Evolutionary conservation across 92 coral and sea anemone genomes (phyloP).

Genomic region (Actinernus sp.): DNA sequence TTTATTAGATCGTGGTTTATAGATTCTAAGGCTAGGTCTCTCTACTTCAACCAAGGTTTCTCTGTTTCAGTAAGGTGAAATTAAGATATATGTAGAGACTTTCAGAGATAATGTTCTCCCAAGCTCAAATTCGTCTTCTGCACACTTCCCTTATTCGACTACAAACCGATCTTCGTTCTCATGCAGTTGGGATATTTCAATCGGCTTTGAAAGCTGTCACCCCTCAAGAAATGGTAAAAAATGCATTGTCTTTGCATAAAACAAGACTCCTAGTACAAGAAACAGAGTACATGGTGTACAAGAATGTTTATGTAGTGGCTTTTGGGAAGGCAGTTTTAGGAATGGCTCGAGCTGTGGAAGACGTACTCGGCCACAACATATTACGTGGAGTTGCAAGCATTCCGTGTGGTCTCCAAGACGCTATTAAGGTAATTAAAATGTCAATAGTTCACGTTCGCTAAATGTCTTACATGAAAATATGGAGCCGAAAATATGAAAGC

Average conservation of each 20-base stretch:
- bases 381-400: constrained; percentile 91
- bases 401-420: constrained; percentile 79
- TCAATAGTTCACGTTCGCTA: no score
- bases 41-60: no score
- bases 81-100: no score
- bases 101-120: constrained; percentile 5
- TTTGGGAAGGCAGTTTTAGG: constrained; percentile 99
- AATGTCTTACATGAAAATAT: no score
- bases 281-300: constrained; percentile 75
- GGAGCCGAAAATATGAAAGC: no score
- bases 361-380: constrained; percentile 78
- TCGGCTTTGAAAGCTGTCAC: constrained; percentile 93
- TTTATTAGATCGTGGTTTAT: no score
- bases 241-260: constrained; percentile 67
- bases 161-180: constrained; percentile 64
- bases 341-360: constrained; percentile 96
- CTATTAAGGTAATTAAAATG: constrained; percentile 81
- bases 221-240: constrained; percentile 87
- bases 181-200: constrained; percentile 82
- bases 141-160: constrained; percentile 18
- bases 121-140: constrained; percentile 18
- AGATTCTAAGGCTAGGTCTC: no score
- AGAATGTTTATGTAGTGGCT: constrained; percentile 94
- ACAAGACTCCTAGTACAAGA: constrained; percentile 72
- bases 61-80: no score